Base-by-base conservation (phyloP, 2,113 vertebrate genomes). In the Atlantisia rogersi region DNA sequence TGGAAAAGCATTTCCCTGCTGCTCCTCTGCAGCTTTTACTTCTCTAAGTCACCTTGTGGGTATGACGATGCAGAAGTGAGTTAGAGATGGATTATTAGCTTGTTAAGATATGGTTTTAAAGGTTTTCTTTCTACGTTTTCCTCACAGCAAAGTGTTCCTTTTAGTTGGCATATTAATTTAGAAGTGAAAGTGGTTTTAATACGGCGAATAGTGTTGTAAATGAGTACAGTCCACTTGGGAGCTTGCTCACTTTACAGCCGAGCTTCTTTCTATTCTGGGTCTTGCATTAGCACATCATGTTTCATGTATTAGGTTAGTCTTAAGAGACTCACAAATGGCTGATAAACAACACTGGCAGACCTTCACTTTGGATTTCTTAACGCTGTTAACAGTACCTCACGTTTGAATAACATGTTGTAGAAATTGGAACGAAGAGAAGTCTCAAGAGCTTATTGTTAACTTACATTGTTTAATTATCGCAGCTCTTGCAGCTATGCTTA, bases 381-480 rank as follows among this genome's bases (percentile, higher is more conserved):
- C 44, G 37, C 75, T 89, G 5, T 74, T 82, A 92, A 87, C 84
- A 40, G 86, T 60, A 39, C 86, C 81, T 95, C 88, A 78, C 2
- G 1, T 91, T 96, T 70, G 94, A 96, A 84, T 83, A 82, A 86
- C 39, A 19, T 8, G 53, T 82, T 59, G 48, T 69, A 82, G 90
- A 92, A 94, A 90, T 95, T 70, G 50, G 65, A 77, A 52, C 32
- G 31, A 73, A 71, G 55, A 6, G 5, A 58, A 77, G 40, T 73
- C 87, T 90, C 74, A 20, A 80, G 95, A 86, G 93, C 82, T 91
- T 69, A 35, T 75, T 91, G 73, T 87, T 81, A 91, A 35, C 70
- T 67, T 69, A 58, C 14, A 78, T 4, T 19, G 35, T 78, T 93
- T 96, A 97, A 97, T 97, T 95, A 94, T 44, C 70, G 69, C 88